Evolutionary conservation across 2,797 vertebrate genomes (phyloP).

Genomic region (Cryptoblepharus egeriae): DNA sequence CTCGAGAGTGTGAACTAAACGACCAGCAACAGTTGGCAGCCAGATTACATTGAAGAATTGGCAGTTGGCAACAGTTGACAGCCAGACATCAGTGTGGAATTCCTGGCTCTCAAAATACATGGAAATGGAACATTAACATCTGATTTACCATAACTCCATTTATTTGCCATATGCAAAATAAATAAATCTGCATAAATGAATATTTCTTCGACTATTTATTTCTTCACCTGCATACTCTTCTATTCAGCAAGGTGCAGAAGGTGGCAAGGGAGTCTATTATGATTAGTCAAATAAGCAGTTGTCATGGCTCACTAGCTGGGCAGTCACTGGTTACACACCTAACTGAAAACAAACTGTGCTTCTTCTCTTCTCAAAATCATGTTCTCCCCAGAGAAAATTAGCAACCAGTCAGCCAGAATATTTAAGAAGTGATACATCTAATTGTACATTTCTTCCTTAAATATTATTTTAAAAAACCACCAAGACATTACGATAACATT

Average conservation of each 20-base stretch:
- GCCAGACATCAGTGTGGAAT: too few relatives aligned
- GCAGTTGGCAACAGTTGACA: too few relatives aligned
- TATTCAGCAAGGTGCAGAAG: background rate
- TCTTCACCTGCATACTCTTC: background rate
- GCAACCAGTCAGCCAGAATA: background rate
- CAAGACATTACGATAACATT: background rate
- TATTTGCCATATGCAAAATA: too few relatives aligned
- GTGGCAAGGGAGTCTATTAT: background rate
- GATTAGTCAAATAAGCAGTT: constrained; percentile 17
- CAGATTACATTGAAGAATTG: too few relatives aligned
- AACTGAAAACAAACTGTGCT: background rate
- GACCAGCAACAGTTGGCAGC: too few relatives aligned
- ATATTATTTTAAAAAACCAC: too few relatives aligned
- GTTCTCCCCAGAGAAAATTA: background rate
- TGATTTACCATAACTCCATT: too few relatives aligned
- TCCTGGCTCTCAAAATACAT: too few relatives aligned
- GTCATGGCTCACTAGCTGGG: constrained; percentile 19
- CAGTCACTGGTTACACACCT: background rate
- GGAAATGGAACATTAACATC: too few relatives aligned
- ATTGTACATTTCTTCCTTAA: background rate
- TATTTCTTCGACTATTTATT: background rate
- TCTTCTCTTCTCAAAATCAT: background rate
- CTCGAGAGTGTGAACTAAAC: too few relatives aligned
- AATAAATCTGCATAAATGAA: too few relatives aligned
- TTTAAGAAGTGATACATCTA: background rate